Conservation (phyloP, 2,888 invertebrate genomes). For the Agrypnus murinus region DNA sequence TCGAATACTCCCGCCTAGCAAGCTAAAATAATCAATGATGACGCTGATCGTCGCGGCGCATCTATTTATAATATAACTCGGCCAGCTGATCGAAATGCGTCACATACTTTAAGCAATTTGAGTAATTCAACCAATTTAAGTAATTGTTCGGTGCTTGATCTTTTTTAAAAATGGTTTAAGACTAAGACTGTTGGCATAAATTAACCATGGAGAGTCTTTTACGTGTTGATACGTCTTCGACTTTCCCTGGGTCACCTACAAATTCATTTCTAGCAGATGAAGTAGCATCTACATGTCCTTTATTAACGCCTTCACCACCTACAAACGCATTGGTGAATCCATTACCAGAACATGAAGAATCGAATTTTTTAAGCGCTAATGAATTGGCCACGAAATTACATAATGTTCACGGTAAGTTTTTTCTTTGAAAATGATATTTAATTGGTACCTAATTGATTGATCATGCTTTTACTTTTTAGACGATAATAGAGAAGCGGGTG, state of each 20-base stretch:
- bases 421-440: constrained; percentile 8
- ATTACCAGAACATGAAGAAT: constrained; percentile 63
- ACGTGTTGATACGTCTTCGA: constrained; percentile 59
- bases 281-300: constrained; percentile 69
- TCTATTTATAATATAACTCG: constrained; percentile 31
- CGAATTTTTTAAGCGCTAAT: constrained; percentile 64
- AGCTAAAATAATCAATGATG: constrained; percentile 14
- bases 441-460: background rate
- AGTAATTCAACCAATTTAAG: constrained; percentile 29
- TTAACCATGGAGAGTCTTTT: constrained; percentile 62
- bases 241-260: constrained; percentile 65
- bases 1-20: constrained; percentile 20
- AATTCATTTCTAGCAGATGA: constrained; percentile 69
- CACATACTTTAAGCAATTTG: background rate
- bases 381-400: constrained; percentile 68
- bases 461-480: constrained; percentile 54
- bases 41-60: constrained; percentile 39
- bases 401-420: constrained; percentile 67
- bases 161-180: background rate
- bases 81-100: constrained; percentile 31
- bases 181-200: constrained; percentile 40
- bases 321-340: constrained; percentile 70
- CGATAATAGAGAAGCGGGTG: constrained; percentile 64
- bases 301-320: constrained; percentile 71
- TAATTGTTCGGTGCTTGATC: background rate